Percentiles rank a stretch among this genome's conserved stretches.
Conservation (phyloP, 2,888 invertebrate genomes). For the Allophyes oxyacanthae region DNA sequence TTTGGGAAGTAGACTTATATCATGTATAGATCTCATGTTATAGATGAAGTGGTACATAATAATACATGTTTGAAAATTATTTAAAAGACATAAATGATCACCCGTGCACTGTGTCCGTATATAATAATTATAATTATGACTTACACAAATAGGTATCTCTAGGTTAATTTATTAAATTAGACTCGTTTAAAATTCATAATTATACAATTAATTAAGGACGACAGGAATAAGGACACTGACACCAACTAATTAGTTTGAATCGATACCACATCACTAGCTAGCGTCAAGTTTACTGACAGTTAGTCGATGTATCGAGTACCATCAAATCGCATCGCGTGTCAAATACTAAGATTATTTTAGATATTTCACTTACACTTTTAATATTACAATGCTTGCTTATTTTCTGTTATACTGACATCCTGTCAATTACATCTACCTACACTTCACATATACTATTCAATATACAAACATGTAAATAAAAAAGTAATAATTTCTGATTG, state of each 20-base stretch:
- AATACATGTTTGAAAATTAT: constrained; percentile 22
- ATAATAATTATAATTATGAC: constrained; percentile 29
- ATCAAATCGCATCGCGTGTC: constrained; percentile 60
- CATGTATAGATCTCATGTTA: constrained; percentile 43
- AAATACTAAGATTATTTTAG: constrained; percentile 61
- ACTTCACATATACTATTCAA: constrained; percentile 75
- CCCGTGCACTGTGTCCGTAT: constrained; percentile 42
- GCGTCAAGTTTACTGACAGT: constrained; percentile 30
- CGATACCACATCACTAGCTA: constrained; percentile 35
- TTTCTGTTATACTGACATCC: constrained; percentile 58
- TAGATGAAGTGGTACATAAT: constrained; percentile 46
- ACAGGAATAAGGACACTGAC: constrained; percentile 59
- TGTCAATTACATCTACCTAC: constrained; percentile 76
- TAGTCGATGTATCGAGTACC: constrained; percentile 40
- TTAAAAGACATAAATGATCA: constrained; percentile 23
- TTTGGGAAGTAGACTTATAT: constrained; percentile 26
- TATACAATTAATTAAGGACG: constrained; percentile 46
- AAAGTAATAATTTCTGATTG: constrained; percentile 82
- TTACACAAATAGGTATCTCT: constrained; percentile 38
- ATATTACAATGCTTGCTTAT: constrained; percentile 56
- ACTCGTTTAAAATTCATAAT: constrained; percentile 37
- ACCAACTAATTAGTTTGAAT: constrained; percentile 54
- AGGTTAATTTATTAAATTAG: constrained; percentile 46
- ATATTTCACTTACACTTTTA: constrained; percentile 56
- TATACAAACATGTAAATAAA: constrained; percentile 84